Conservation (phyloP, 2,113 vertebrate species). For the Madoqua kirkii region DNA sequence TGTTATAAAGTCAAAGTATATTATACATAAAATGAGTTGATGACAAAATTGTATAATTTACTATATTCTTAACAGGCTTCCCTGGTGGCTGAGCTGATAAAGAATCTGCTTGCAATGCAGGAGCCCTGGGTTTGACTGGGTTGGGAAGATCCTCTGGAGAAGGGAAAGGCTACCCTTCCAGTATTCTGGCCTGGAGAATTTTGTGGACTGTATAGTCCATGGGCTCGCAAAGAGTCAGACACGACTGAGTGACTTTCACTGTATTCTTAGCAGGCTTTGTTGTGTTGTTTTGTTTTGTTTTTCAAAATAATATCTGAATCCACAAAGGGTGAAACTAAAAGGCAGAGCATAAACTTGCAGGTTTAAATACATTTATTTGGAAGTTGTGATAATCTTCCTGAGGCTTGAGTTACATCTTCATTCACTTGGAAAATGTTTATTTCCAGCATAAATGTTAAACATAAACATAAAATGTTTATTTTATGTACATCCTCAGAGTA, state of each 20-base stretch:
- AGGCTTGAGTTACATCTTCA: background rate
- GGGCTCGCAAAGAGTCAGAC: background rate
- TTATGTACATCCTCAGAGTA: background rate
- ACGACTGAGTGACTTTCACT: background rate
- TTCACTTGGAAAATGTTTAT: background rate
- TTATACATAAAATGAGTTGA: background rate
- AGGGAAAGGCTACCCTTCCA: background rate
- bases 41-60: background rate
- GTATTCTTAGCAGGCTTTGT: background rate
- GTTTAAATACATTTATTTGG: background rate
- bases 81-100: background rate
- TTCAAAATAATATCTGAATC: background rate
- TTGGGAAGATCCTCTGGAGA: background rate
- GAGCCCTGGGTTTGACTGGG: background rate
- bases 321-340: background rate
- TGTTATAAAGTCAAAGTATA: background rate
- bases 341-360: background rate
- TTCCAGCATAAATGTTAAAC: background rate
- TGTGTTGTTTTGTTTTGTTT: background rate
- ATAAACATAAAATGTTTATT: no score
- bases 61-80: background rate
- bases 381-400: background rate
- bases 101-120: fast-evolving
- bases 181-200: background rate
- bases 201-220: background rate